Conservation (phyloP, 2,888 invertebrate genomes). For the Dolichomitus sp. region DNA sequence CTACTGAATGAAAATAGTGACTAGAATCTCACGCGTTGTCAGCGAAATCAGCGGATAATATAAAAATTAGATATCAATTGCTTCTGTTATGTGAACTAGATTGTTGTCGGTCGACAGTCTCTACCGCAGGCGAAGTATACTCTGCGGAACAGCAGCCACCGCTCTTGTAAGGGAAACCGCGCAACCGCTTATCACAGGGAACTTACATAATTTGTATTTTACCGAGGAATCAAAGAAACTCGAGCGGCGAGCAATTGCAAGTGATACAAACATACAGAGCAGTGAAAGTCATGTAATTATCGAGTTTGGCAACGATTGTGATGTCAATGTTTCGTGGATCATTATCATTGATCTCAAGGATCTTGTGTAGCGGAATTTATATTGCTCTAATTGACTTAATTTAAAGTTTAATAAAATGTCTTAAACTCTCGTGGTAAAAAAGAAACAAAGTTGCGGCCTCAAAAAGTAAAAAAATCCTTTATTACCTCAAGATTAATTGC, state of each 20-base stretch:
- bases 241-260: slow-evolving; percentile 33
- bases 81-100: slow-evolving; percentile 9
- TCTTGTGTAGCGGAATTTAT: not conserved
- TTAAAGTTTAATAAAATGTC: not conserved
- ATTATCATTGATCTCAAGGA: slow-evolving; percentile 7
- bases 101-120: slow-evolving; percentile 1
- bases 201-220: slow-evolving; percentile 61
- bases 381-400: not conserved
- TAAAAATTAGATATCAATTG: not conserved
- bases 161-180: not conserved
- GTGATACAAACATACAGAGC: slow-evolving; percentile 31
- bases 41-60: not conserved
- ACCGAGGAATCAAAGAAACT: slow-evolving; percentile 54
- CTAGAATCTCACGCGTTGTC: not conserved
- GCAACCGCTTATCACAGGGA: slow-evolving; percentile 54
- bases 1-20: not conserved
- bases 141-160: slow-evolving; percentile 3
- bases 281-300: slow-evolving; percentile 59
- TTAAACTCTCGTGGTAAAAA: not conserved
- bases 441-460: too few species aligned
- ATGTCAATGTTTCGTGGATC: slow-evolving; percentile 1
- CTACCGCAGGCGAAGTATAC: not conserved
- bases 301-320: slow-evolving; percentile 34
- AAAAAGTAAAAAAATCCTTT: too few species aligned
- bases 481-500: too few species aligned